Percentiles rank a stretch among this genome's conserved stretches.
Evolutionary conservation across 2,797 vertebrate species (phyloP).

Genomic region (Picus viridis): DNA sequence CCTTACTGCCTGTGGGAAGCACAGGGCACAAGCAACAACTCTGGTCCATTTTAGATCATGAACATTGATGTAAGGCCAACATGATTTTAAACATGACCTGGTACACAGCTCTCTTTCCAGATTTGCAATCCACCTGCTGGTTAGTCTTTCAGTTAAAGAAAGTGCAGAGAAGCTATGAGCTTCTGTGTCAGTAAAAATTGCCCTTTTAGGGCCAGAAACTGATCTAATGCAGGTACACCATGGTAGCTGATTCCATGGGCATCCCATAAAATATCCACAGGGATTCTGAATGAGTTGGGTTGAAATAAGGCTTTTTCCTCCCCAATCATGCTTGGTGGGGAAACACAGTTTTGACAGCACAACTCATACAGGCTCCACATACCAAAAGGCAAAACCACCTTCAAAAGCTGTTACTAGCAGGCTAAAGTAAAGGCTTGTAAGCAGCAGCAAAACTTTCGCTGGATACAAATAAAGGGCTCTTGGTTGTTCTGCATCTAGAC

Average conservation of each 20-base stretch:
- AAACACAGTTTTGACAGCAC: not conserved
- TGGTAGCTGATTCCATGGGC: not conserved
- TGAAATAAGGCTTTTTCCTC: not conserved
- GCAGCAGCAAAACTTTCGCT: not conserved
- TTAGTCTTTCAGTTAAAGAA: not conserved
- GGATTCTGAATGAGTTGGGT: fast-evolving
- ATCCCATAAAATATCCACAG: not conserved
- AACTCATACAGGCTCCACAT: fast-evolving
- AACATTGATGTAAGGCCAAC: not conserved
- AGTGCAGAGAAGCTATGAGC: not conserved
- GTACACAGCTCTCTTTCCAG: not conserved
- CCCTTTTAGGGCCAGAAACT: not conserved
- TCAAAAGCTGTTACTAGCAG: not conserved
- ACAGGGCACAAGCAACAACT: not conserved
- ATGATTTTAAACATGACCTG: not conserved
- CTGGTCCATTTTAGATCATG: not conserved
- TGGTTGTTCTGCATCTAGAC: not conserved
- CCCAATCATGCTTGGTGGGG: fast-evolving
- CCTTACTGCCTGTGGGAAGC: not conserved
- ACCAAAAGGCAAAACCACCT: not conserved
- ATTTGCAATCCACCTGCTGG: not conserved
- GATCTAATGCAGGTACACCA: not conserved
- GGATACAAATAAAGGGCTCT: not conserved
- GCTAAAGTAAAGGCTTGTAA: not conserved
- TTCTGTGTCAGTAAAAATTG: not conserved